Conservation (phyloP, 1,140 invertebrate species). For the Himalopsyche phryganea region DNA sequence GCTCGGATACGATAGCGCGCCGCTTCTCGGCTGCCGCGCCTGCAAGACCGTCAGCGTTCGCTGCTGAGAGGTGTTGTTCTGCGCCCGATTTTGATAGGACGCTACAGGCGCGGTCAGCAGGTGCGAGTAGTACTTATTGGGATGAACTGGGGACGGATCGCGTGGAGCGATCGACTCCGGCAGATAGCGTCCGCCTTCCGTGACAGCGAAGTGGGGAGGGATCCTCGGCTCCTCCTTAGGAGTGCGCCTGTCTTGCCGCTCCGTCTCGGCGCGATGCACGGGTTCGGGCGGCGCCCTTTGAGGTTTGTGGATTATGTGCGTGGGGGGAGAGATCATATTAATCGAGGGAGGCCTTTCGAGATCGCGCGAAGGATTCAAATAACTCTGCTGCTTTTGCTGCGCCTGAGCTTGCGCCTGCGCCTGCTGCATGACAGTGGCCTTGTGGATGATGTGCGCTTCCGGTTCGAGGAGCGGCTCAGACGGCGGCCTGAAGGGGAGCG, state of each 20-base stretch:
- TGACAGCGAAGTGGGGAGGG: slow-evolving; percentile 18
- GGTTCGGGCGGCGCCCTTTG: slow-evolving; percentile 34
- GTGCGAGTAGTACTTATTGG: slow-evolving; percentile 38
- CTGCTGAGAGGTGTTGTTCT: slow-evolving; percentile 35
- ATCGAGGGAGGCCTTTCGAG: slow-evolving; percentile 44
- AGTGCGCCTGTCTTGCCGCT: slow-evolving; percentile 28
- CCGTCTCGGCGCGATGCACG: slow-evolving; percentile 39
- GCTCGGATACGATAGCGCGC: background rate
- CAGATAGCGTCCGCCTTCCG: slow-evolving; percentile 40
- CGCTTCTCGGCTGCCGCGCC: slow-evolving; percentile 33
- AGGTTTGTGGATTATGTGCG: slow-evolving; percentile 28
- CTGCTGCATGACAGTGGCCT: slow-evolving; percentile 52
- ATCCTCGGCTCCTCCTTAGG: slow-evolving; percentile 11
- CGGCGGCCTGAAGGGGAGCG: slow-evolving; percentile 29
- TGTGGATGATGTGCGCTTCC: slow-evolving; percentile 49
- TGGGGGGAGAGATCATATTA: slow-evolving; percentile 37
- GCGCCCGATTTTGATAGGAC: slow-evolving; percentile 26
- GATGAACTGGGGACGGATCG: slow-evolving; percentile 20
- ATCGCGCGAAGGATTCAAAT: slow-evolving; percentile 45
- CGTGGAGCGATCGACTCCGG: slow-evolving; percentile 18
- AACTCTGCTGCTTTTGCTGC: slow-evolving; percentile 45
- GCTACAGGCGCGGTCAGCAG: slow-evolving; percentile 37
- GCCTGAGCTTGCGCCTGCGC: slow-evolving; percentile 51
- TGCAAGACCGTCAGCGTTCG: slow-evolving; percentile 39
- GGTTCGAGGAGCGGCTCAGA: slow-evolving; percentile 37